These are phyloP conservation scores for Spondyliosoma cantharus DNA, from an alignment of 2,797 vertebrate genomes.

Conservation along the genomic window DNA sequence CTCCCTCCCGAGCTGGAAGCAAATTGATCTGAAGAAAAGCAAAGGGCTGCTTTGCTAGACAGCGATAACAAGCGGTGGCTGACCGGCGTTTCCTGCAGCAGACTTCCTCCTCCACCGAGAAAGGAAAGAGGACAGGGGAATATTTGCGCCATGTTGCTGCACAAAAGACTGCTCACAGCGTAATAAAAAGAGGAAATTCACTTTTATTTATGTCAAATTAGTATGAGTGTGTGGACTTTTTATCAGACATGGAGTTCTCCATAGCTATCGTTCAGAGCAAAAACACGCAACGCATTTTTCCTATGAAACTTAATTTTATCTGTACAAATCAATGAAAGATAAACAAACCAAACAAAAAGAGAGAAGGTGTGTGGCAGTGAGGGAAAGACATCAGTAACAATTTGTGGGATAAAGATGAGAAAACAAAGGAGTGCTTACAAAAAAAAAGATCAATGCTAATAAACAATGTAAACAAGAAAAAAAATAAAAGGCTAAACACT, in stretches of 20 bases:
- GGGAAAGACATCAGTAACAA: conserved; percentile 58
- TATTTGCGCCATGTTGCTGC: conserved; percentile 45
- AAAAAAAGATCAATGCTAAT: conserved; percentile 62
- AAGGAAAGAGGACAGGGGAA: conserved; percentile 12
- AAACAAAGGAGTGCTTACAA: conserved; percentile 64
- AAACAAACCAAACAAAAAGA: conserved; percentile 15
- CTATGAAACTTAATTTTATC: conserved; percentile 71
- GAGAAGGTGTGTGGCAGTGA: conserved; percentile 34
- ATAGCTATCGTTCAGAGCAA: conserved; percentile 58
- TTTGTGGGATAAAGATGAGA: conserved; percentile 38
- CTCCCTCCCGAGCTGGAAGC: conserved; percentile 79
- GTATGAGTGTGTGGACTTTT: conserved; percentile 71
- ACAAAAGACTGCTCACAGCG: conserved; percentile 63
- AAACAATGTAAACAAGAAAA: conserved; percentile 65
- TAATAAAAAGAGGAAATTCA: conserved; percentile 59
- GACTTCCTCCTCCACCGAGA: conserved; percentile 28
- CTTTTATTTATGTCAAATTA: conserved; percentile 80
- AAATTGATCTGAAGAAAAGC: conserved; percentile 84
- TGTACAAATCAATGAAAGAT: conserved; percentile 75
- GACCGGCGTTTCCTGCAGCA: conserved; percentile 37
- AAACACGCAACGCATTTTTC: conserved; percentile 54
- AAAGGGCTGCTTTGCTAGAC: conserved; percentile 82
- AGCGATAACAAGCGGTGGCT: conserved; percentile 27
- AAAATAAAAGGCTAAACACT: conserved; percentile 51
- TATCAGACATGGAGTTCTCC: conserved; percentile 63